Evolutionary conservation across 2,797 vertebrate genomes (phyloP).

Genomic region (Mus caroli): DNA sequence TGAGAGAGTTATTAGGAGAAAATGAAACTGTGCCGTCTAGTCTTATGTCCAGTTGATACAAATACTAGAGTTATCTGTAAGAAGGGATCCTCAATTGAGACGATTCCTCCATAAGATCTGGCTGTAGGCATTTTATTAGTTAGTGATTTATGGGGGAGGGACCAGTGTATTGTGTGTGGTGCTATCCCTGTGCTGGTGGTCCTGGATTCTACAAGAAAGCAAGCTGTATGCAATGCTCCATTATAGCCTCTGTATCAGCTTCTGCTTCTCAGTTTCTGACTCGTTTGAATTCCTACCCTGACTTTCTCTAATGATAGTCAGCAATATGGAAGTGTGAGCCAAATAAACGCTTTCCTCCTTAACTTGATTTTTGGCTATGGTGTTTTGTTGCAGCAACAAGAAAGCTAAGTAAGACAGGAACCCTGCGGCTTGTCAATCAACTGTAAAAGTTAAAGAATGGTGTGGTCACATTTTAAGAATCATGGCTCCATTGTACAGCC

Average conservation of each 20-base stretch:
- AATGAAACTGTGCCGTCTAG: fast-evolving
- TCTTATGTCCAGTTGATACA: not conserved
- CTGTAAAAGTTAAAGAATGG: not conserved
- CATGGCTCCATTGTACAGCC: not conserved
- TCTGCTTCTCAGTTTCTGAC: not conserved
- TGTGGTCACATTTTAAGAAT: not conserved
- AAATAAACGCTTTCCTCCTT: not conserved
- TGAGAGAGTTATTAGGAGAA: fast-evolving
- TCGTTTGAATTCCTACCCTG: not conserved
- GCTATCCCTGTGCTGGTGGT: not conserved
- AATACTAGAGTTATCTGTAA: not conserved
- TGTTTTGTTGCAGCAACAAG: not conserved
- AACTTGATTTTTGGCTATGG: not conserved
- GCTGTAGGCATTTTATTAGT: not conserved
- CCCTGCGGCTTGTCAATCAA: not conserved
- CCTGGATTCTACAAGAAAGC: not conserved
- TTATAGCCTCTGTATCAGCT: not conserved
- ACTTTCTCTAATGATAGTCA: not conserved
- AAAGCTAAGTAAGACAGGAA: not conserved
- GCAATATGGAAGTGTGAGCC: not conserved
- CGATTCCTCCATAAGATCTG: not conserved
- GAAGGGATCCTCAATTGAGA: not conserved
- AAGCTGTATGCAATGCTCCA: not conserved
- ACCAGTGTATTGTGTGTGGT: not conserved
- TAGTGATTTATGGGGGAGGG: not conserved